Base-by-base conservation (phyloP, 2,113 vertebrate genomes). In the Suncus etruscus region DNA sequence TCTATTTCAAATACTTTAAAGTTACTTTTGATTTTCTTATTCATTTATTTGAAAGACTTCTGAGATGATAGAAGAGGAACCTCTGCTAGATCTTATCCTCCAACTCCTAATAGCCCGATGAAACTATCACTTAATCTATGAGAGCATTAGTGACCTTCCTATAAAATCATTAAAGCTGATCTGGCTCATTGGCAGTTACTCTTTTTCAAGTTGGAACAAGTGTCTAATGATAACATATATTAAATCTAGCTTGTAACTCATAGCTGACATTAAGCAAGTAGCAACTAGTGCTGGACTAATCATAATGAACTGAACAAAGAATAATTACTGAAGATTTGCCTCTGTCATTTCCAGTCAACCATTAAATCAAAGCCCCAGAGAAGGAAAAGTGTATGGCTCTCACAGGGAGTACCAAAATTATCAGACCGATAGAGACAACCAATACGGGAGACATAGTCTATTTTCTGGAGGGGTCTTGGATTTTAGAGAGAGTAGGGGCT, bases 271-370 rank as follows among this genome's bases (percentile, higher is more conserved):
- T 86, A 51, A 89, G 4, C 16, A 22, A 84, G 10, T 27, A 48
- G 63, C 70, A 48, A 24, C 66, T 72, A 5, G 79, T 58, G 32
- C 32, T 83, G 27, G 65, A 32, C 54, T 54, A n/a, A 63, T 93
- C 75, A 47, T 92, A 47, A 73, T 72, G 72, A 86, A 32, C 63
- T 32, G 75, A 8, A 32, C 27, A 73, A 79, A 48, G 58, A 68
- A 32, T 88, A 76, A 80, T 83, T 65, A 22, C 39, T 92, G 27
- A 70, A 39, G 58, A 76, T 92, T 89, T 77, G 47, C 54, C 92
- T 91, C 48, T 66, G 61, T 45, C 61, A 79, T 3, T 45, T 9
- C 15, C 16, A 72, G 58, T 54, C 51, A 61, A 12, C 29, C 25
- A 11, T 74, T 73, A 50, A n/a, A 45, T 66, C 39, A 75, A 74